Percentiles rank a stretch among this genome's conserved stretches.
These are phyloP conservation scores for Falco peregrinus DNA, from an alignment of 2,797 vertebrate genomes.

Conservation along the genomic window DNA sequence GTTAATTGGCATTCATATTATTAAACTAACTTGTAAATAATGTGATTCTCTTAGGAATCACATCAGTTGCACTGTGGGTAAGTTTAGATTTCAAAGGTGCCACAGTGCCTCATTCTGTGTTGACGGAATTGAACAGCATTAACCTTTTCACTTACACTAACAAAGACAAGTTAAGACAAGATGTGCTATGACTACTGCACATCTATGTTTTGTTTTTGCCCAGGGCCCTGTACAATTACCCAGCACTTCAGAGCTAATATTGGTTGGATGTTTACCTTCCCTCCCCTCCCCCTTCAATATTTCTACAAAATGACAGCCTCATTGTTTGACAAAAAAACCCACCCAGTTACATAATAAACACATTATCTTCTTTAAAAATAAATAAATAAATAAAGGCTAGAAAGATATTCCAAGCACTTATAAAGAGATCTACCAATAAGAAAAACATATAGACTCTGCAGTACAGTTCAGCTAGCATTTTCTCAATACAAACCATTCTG, in stretches of 20 bases:
- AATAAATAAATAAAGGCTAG: background rate
- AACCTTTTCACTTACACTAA: slow-evolving; percentile 83
- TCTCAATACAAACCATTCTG: slow-evolving; percentile 2
- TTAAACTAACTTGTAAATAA: slow-evolving; percentile 59
- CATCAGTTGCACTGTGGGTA: slow-evolving; percentile 57
- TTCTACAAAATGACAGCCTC: slow-evolving; percentile 23
- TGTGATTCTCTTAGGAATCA: slow-evolving; percentile 55
- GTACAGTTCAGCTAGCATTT: slow-evolving; percentile 5
- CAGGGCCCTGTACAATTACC: slow-evolving; percentile 75
- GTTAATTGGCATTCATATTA: slow-evolving; percentile 59
- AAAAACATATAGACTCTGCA: slow-evolving; percentile 8
- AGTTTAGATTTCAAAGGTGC: slow-evolving; percentile 76
- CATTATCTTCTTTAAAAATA: background rate
- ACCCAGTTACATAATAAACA: background rate
- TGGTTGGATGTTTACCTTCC: slow-evolving; percentile 57
- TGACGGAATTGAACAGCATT: slow-evolving; percentile 76
- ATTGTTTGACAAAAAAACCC: slow-evolving; percentile 32
- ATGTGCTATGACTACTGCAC: slow-evolving; percentile 70
- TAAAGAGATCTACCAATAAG: slow-evolving; percentile 11
- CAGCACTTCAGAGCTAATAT: slow-evolving; percentile 75
- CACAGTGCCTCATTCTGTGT: slow-evolving; percentile 63
- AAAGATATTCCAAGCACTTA: slow-evolving; percentile 17
- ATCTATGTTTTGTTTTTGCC: slow-evolving; percentile 73
- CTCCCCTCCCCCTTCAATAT: background rate
- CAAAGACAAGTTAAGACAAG: slow-evolving; percentile 82